Evolutionary conservation across 1,140 invertebrate genomes (phyloP), one percentile per base, ranked within the genome.

Genomic region (Zaprionus nigranus): DNA sequence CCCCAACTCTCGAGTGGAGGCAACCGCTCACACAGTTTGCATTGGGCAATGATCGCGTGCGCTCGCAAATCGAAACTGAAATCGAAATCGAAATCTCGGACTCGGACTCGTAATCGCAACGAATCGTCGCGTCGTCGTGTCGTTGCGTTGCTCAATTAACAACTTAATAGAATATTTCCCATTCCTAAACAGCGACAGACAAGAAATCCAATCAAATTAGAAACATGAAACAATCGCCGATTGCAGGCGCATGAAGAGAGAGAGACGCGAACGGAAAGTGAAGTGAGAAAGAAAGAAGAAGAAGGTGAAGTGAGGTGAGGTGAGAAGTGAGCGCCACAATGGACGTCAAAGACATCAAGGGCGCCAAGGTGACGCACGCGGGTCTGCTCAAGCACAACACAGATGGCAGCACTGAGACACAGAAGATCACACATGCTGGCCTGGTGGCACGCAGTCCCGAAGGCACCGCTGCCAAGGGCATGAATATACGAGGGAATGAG

Each of bases 401-500:
- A 30, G 92, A 93, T 84, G 92, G 92, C 66, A 92, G 60, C 64
- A 93, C 92, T 26, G 92, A 93, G 36, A 92, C 92, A 24, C 92
- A 93, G 40, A 93, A 93, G 77, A 95, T 94, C 82, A 94, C 94
- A 46, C 94, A 95, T 80, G 94, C 94, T 3, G 97, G 97, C 2
- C 93, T 98, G 74, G 95, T 97, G 73, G 97, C 97, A 13, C 94
- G 97, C 40, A 97, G 96, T 90, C 96, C 97, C 26, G 97, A 98
- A 92, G 98, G 98, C 43, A 98, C 98, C 54, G 97, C 97, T 0
- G 97, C 97, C 72, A 97, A 97, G 90, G 96, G 96, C 26, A 98
- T 98, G 98, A 95, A 97, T 69, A 98, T 98, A 84, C 98, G 98
- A 86, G 97, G 97, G 72, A 96, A 98, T 87, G 97, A 98, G 93